Evolutionary conservation across 2,888 invertebrate genomes (phyloP), one percentile per base, ranked within the genome.

Genomic region (Ceratothoa steindachneri): DNA sequence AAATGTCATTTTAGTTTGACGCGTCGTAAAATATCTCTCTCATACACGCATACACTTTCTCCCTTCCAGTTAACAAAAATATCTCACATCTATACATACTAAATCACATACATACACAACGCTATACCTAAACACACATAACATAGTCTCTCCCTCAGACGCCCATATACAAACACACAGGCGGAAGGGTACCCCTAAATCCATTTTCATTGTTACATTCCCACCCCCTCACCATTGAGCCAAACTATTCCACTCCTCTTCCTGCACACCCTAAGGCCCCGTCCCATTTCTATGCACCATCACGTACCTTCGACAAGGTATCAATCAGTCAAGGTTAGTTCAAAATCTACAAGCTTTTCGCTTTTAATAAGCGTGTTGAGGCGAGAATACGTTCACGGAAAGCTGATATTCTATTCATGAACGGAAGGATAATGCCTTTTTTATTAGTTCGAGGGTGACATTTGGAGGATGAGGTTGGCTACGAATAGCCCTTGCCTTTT

Each of bases 291-390:
- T 60, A 60, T 60, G 60, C 60, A 22, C 60, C 60, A 24, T 15
- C 60, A 60, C 60, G 60, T 60, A n/a, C 60, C 22, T 24, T n/a
- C n/a, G 60, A 60, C 60, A 60, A 60, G 60, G 60, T 60, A 60
- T 60, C 60, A 60, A 60, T 60, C 60, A 60, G 60, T 60, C 60
- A 60, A 60, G 22, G 24, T 7, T n/a, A 24, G 60, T 24, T 60
- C 24, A 60, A 60, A 60, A 60, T 24, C 60, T 60, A 60, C 60
- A 60, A 60, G 60, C 60, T 60, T 24, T 24, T n/a, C 60, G 60
- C 60, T 60, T 60, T 60, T 60, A 60, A 60, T 60, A 60, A 60
- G 22, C 60, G 2, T 1, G 2, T 7, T 60, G 60, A 60, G 60
- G 24, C n/a, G n/a, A 60, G 60, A 60, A 60, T 24, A 60, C 60